Base-by-base conservation (phyloP, 2,797 vertebrate genomes). In the Tauraco hartlaubi region DNA sequence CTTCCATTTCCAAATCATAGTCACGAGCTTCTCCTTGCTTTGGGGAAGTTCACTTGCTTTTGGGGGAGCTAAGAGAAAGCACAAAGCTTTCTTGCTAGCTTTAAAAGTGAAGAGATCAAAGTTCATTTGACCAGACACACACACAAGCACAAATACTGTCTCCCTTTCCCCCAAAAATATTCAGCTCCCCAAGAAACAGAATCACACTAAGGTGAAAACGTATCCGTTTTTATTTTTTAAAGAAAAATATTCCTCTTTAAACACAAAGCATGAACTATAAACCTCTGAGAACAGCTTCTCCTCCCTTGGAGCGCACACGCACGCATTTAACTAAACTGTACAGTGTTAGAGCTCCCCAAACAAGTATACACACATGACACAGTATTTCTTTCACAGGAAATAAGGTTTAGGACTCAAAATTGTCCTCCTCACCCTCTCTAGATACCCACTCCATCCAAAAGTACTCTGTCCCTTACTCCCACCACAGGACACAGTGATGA, bases 211-310 rank as follows among this genome's bases (percentile, higher is more conserved):
- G 52, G 44, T 84, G 82, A 95, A 90, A 92, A 94, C 56, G 63
- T 76, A 75, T 5, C 52, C 0, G 9, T 41, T 92, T 96, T 97
- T 95, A 95, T 97, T 97, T 96, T 94, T 94, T 97, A 97, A 97
- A 95, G 95, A 97, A 97, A 97, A 97, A 97, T 97, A 97, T 88
- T 97, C 87, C 87, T 96, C 90, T 96, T 97, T 89, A 58, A 96
- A 96, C 95, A 95, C 90, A 95, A 87, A 95, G 92, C 92, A 95
- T 88, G 59, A 97, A 96, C 95, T 97, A 94, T 94, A 97, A 97
- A 96, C 76, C 82, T 90, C 84, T 11, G 21, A 85, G 94, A 96
- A 93, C 62, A 88, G 69, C 61, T 83, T 41, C 25, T 88, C 91
- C 92, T 86, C 84, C 81, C 73, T 43, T 54, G 86, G 95, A 94